These are phyloP conservation scores for Gopherus evgoodei DNA, from an alignment of 2,113 vertebrate genomes.

Conservation along the genomic window DNA sequence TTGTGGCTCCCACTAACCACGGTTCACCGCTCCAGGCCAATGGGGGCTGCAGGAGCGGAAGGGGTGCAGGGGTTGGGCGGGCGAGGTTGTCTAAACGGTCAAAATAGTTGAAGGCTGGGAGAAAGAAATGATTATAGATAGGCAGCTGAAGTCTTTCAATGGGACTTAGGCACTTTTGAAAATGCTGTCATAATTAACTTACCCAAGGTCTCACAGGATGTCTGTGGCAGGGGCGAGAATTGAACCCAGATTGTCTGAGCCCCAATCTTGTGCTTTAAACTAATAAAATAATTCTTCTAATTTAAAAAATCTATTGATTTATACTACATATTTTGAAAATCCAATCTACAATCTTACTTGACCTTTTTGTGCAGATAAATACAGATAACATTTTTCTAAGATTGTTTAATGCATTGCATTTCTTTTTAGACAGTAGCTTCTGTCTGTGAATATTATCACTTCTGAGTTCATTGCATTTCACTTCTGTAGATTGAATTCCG, in stretches of 20 bases:
- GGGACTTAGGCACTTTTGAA: not conserved
- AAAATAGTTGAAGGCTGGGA: not conserved
- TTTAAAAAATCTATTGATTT: not conserved
- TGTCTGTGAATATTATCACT: not conserved
- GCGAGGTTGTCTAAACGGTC: not conserved
- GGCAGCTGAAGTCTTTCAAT: not conserved
- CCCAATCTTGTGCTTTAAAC: not conserved
- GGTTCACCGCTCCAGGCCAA: too few species aligned
- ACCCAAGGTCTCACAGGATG: not conserved
- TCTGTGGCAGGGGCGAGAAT: not conserved
- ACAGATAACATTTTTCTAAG: conserved; percentile 19
- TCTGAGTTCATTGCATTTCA: not conserved
- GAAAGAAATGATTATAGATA: not conserved
- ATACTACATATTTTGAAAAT: conserved; percentile 1
- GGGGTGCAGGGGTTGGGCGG: too few species aligned
- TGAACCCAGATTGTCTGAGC: conserved; percentile 2
- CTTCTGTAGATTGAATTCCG: not conserved
- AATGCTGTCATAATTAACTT: not conserved
- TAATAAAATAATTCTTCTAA: not conserved
- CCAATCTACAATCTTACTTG: not conserved
- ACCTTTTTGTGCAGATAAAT: conserved; percentile 24
- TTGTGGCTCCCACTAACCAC: too few species aligned
- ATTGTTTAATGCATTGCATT: not conserved
- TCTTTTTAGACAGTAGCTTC: conserved; percentile 3
- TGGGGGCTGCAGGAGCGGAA: too few species aligned